Conservation (phyloP, 2,113 vertebrate species). For the Podarcis raffonei region DNA sequence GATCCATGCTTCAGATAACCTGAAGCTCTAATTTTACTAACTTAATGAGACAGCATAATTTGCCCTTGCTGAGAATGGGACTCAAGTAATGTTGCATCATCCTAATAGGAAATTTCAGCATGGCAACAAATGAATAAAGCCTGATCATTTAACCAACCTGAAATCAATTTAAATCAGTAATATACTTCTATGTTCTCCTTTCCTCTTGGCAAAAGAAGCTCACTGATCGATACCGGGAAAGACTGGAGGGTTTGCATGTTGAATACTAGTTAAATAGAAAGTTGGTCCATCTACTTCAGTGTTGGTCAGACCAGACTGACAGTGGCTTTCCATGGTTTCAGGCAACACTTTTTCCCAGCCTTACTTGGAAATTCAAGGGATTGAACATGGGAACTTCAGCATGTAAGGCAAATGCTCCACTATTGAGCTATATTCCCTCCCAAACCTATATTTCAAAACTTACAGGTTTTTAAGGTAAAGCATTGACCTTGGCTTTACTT, state of each 20-base stretch:
- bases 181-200: not conserved
- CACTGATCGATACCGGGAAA: not conserved
- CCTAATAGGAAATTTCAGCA: not conserved
- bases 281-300: no score
- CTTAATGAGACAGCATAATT: not conserved
- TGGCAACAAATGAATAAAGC: not conserved
- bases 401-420: no score
- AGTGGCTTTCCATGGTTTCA: no score
- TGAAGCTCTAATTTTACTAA: not conserved
- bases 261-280: not conserved
- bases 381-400: no score
- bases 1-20: not conserved
- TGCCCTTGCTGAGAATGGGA: not conserved
- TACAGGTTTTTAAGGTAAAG: slow-evolving; percentile 51
- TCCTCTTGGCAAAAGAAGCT: not conserved
- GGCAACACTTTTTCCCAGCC: no score
- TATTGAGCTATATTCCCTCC: no score
- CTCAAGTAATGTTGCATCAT: not conserved
- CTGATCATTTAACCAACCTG: not conserved
- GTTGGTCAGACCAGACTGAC: no score
- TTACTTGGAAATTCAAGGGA: no score
- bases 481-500: slow-evolving; percentile 58
- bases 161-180: not conserved
- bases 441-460: slow-evolving; percentile 44
- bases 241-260: slow-evolving; percentile 26